Base-by-base conservation (phyloP, 1,140 invertebrate species). In the Hycleus cichorii region DNA sequence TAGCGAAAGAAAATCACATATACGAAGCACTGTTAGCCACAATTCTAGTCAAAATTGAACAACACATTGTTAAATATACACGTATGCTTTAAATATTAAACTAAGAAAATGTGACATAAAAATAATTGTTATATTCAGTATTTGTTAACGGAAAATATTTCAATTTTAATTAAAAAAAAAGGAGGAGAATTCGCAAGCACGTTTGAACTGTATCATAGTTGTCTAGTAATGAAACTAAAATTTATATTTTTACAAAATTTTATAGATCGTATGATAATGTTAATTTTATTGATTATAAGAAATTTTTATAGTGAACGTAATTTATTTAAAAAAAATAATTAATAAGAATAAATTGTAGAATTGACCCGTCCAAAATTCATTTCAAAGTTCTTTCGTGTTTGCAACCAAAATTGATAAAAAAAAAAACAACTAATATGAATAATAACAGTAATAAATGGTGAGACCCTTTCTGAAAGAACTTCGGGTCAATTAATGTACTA, bases 51-150 rank as follows among this genome's bases (percentile, higher is more conserved):
- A 32, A 32, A 32, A 32, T 51, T 25, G 25, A 49, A 49, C 39
- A 46, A 54, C 64, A 65, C 64, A 51, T 63, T 65, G 64, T 65
- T 65, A 65, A 49, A 65, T 65, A 65, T 59, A 65, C 64, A 63
- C 64, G 47, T 49, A 64, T 54, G 62, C 62, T 64, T 60, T 47
- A 63, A 56, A 32, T 44, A 60, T 54, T 60, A 54, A 57, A 45
- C 51, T 58, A 55, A 64, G 51, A 56, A 49, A 42, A 42, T 56
- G 48, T 7, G 32, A 32, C 4, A 32, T 5, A 32, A 32, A 32
- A 32, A 32, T 32, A 32, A 7, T 32, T 32, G 32, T 32, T 32
- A 32, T 32, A 47, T 55, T 57, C 58, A 64, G 60, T 62, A 48
- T 62, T 62, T 64, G 57, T 63, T 63, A 63, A 50, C 32, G 32